A percentile compares a stretch with the other conserved stretches of the same genome.
These are phyloP conservation scores for Drosophila melanosoma DNA, from an alignment of 2,888 invertebrate species.

Conservation along the genomic window DNA sequence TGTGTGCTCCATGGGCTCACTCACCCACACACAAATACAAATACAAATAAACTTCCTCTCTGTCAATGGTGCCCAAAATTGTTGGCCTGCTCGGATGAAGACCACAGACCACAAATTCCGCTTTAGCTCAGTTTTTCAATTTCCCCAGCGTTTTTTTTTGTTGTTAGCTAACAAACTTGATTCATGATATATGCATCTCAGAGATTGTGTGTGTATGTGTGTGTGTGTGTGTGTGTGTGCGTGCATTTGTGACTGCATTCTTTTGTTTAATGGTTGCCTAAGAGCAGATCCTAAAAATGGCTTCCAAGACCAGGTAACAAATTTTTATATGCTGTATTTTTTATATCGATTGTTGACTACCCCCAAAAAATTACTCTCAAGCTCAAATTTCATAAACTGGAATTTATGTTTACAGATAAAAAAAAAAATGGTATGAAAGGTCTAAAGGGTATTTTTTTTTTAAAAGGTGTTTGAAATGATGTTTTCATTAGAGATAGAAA, in stretches of 20 bases:
- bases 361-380: neutral
- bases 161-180: constrained; percentile 58
- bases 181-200: constrained; percentile 48
- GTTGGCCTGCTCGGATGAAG: constrained; percentile 13
- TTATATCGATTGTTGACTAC: constrained; percentile 20
- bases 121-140: constrained; percentile 34
- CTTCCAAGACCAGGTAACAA: constrained; percentile 34
- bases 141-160: constrained; percentile 35
- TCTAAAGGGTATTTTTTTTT: neutral
- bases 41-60: neutral
- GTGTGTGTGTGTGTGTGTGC: neutral
- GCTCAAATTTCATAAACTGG: constrained; percentile 7
- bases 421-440: neutral
- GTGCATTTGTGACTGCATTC: constrained; percentile 12
- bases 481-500: constrained; percentile 53
- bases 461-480: constrained; percentile 25
- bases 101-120: constrained; percentile 58
- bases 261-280: constrained; percentile 54
- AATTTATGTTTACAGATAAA: neutral
- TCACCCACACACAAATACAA: constrained; percentile 6
- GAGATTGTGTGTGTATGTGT: neutral
- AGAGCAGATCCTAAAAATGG: constrained; percentile 57
- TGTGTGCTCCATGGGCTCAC: constrained; percentile 25
- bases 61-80: constrained; percentile 29
- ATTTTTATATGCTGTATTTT: constrained; percentile 42